Conservation (phyloP, 2,113 vertebrate species). For the Tretioscincus oriximinensis region DNA sequence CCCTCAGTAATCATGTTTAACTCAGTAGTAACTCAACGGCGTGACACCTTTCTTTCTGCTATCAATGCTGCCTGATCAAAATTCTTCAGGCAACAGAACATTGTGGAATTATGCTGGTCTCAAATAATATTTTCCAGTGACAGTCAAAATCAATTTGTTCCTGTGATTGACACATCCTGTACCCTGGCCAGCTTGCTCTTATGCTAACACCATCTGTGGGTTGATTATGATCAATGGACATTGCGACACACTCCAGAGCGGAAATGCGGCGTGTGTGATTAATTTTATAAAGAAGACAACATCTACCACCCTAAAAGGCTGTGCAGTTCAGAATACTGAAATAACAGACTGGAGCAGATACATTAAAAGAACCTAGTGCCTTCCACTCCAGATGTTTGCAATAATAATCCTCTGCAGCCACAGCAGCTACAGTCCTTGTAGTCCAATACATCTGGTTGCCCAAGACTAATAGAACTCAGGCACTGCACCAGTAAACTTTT, state of each 20-base stretch:
- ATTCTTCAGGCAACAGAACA: slow-evolving; percentile 48
- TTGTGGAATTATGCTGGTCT: slow-evolving; percentile 47
- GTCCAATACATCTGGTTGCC: too few relatives aligned
- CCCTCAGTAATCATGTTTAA: slow-evolving; percentile 50
- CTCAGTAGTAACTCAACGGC: slow-evolving; percentile 45
- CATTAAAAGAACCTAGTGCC: slow-evolving; percentile 44
- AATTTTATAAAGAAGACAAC: slow-evolving; percentile 53
- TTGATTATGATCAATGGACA: slow-evolving; percentile 68
- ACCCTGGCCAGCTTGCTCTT: slow-evolving; percentile 39
- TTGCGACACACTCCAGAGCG: slow-evolving; percentile 35
- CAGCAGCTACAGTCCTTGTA: too few relatives aligned
- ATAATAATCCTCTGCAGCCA: too few relatives aligned
- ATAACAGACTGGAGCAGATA: slow-evolving; percentile 56
- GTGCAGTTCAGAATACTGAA: slow-evolving; percentile 50
- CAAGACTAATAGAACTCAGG: slow-evolving; percentile 48
- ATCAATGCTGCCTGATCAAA: slow-evolving; percentile 57
- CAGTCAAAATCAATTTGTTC: slow-evolving; percentile 50
- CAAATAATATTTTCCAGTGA: slow-evolving; percentile 38
- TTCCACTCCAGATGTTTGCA: too few relatives aligned
- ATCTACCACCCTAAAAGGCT: slow-evolving; percentile 41
- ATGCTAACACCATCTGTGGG: slow-evolving; percentile 41
- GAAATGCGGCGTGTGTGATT: slow-evolving; percentile 64
- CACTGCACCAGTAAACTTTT: slow-evolving; percentile 73
- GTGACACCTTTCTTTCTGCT: slow-evolving; percentile 38
- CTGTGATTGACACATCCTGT: slow-evolving; percentile 51